phyloP scores from a whole-genome alignment of 2,113 vertebrate genomes.

The Misgurnus mizolepis region DNA sequence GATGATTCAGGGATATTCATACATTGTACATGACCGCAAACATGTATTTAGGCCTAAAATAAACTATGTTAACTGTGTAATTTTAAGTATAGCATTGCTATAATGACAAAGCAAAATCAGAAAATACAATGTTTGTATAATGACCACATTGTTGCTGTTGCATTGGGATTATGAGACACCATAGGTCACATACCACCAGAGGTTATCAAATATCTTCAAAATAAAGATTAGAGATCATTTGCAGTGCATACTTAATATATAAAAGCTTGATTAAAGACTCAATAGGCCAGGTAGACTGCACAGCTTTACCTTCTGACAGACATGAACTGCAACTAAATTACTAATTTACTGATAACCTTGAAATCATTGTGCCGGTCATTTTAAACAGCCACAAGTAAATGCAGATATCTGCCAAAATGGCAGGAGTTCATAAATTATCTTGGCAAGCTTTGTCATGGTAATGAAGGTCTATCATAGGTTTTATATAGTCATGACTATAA shows the following conservation, averaged over 20 bases:
- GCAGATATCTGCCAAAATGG: neutral
- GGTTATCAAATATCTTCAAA: no score
- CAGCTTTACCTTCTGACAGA: constrained; percentile 23
- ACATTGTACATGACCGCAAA: neutral
- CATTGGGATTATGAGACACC: no score
- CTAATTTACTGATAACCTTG: neutral
- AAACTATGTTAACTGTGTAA: neutral
- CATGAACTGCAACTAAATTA: neutral
- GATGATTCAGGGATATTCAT: no score
- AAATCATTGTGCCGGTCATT: neutral
- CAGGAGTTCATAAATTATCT: neutral
- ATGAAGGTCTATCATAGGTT: neutral
- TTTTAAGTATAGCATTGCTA: neutral
- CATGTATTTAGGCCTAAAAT: neutral
- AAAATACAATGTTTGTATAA: neutral
- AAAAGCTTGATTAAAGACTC: no score
- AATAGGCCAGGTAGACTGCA: constrained; percentile 3
- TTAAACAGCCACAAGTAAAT: neutral
- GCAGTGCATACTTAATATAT: no score
- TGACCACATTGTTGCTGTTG: no score
- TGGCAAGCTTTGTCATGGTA: constrained; percentile 1
- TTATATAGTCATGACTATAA: neutral
- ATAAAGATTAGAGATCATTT: no score
- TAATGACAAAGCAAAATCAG: neutral
- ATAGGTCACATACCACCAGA: no score